Percentiles rank a stretch among this genome's conserved stretches.
phyloP scores from a whole-genome alignment of 1,140 invertebrate genomes.

The Centruroides vittatus region DNA sequence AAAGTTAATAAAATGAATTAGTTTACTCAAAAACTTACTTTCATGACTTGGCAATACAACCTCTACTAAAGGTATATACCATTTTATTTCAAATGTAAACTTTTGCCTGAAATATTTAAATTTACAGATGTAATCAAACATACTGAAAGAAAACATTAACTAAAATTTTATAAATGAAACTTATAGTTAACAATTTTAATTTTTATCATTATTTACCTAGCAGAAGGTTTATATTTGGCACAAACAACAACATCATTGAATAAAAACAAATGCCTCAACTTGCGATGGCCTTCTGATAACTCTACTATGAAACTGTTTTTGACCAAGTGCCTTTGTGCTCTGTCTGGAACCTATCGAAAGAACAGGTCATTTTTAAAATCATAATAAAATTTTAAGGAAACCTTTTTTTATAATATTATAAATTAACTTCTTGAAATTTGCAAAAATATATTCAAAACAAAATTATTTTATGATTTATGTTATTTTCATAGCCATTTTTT shows the following conservation, averaged over 20 bases:
- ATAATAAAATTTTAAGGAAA: no score
- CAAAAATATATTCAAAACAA: no score
- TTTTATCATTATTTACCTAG: slow-evolving; percentile 13
- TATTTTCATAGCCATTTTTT: no score
- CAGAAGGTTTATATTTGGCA: slow-evolving; percentile 70
- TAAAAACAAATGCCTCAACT: slow-evolving; percentile 79
- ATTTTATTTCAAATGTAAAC: slow-evolving; percentile 82
- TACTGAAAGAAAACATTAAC: no score
- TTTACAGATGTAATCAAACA: no score
- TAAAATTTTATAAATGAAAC: no score
- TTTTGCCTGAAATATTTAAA: slow-evolving; percentile 47
- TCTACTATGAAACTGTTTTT: slow-evolving; percentile 93
- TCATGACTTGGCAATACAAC: slow-evolving; percentile 5
- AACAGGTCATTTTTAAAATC: no score
- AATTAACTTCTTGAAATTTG: no score
- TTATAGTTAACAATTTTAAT: not conserved
- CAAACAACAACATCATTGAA: slow-evolving; percentile 91
- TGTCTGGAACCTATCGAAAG: slow-evolving; percentile 47
- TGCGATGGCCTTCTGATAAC: slow-evolving; percentile 68
- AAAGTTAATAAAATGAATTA: no score
- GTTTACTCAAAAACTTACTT: slow-evolving; percentile 1
- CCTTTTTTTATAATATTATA: no score
- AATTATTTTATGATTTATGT: no score
- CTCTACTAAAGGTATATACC: slow-evolving; percentile 59
- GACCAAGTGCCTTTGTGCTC: slow-evolving; percentile 67